Conservation (phyloP, 2,888 invertebrate genomes). For the Boloria selene region DNA sequence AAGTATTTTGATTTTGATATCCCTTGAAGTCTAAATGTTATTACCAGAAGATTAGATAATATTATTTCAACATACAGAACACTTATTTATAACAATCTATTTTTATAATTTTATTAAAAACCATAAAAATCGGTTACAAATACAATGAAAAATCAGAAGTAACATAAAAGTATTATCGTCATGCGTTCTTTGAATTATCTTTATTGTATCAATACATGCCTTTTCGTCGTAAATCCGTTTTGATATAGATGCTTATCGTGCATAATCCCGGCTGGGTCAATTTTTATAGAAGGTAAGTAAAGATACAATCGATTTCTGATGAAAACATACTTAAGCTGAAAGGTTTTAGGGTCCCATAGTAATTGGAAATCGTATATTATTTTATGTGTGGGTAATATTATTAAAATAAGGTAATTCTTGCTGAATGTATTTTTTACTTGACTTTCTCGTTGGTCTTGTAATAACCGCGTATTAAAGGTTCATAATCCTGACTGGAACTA, state of each 20-base stretch:
- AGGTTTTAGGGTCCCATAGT: constrained; percentile 23
- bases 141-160: not conserved
- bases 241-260: constrained; percentile 44
- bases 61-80: no score
- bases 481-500: no score
- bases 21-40: no score
- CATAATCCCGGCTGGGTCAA: constrained; percentile 45
- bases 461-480: no score
- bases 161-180: constrained; percentile 17
- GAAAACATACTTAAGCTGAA: constrained; percentile 11
- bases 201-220: constrained; percentile 39
- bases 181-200: constrained; percentile 32
- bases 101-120: not conserved
- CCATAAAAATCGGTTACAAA: constrained; percentile 3
- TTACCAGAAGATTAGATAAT: no score
- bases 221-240: constrained; percentile 47
- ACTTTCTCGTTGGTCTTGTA: no score
- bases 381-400: not conserved
- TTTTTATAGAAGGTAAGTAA: constrained; percentile 49
- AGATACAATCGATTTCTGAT: constrained; percentile 54
- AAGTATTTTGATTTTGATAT: no score
- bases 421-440: no score
- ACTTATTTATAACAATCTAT: no score
- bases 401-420: no score
- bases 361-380: constrained; percentile 3